A percentile compares a stretch with the other conserved stretches of the same genome.
phyloP scores from a whole-genome alignment of 2,113 vertebrate genomes.

The Cebidichthys violaceus region DNA sequence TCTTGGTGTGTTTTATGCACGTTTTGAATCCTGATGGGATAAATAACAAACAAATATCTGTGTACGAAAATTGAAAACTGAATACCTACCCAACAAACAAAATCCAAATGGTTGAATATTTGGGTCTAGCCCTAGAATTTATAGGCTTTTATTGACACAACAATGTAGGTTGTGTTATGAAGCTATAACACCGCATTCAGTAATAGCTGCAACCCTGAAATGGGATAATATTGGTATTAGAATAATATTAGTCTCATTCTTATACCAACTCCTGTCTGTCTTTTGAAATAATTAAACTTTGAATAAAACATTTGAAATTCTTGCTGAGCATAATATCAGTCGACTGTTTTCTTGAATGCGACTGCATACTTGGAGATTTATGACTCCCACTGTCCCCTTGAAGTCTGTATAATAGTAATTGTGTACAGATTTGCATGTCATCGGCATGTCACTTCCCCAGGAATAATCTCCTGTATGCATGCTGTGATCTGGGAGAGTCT shows the following conservation, averaged over 20 bases:
- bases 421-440: slow-evolving; percentile 59
- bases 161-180: background rate
- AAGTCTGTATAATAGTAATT: slow-evolving; percentile 64
- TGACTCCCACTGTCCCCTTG: slow-evolving; percentile 48
- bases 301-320: slow-evolving; percentile 33
- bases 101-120: too few species aligned
- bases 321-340: slow-evolving; percentile 15
- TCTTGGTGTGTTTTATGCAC: too few species aligned
- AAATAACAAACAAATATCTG: too few species aligned
- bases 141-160: background rate
- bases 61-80: too few species aligned
- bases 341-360: slow-evolving; percentile 12
- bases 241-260: background rate
- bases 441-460: slow-evolving; percentile 42
- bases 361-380: slow-evolving; percentile 28
- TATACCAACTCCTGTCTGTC: slow-evolving; percentile 8
- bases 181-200: background rate
- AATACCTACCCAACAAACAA: too few species aligned
- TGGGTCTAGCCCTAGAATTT: too few species aligned
- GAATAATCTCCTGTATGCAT: slow-evolving; percentile 51
- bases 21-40: too few species aligned
- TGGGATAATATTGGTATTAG: background rate
- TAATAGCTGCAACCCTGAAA: background rate
- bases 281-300: slow-evolving; percentile 33
- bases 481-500: slow-evolving; percentile 54